Evolutionary conservation across 2,888 invertebrate genomes (phyloP), one percentile per base, ranked within the genome.

Genomic region (Syritta pipiens): DNA sequence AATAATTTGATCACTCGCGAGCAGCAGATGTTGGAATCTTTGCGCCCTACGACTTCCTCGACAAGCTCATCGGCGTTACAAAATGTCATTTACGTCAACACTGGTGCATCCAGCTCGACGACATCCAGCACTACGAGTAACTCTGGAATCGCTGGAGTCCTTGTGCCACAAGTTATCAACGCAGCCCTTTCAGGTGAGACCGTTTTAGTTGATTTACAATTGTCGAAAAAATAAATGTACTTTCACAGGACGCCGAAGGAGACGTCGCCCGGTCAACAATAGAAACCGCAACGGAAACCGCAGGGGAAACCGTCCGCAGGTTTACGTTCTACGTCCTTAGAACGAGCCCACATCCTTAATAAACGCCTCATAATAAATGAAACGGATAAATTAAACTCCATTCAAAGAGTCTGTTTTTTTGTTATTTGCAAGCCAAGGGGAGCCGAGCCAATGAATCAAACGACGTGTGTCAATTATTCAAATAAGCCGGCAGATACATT

Each of bases 401-500:
- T n/a, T n/a, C n/a, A n/a, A n/a, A n/a, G n/a, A n/a, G n/a, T n/a
- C n/a, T n/a, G n/a, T n/a, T n/a, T n/a, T n/a, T n/a, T n/a, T n/a
- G n/a, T n/a, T n/a, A n/a, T n/a, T n/a, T n/a, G n/a, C n/a, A n/a
- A n/a, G n/a, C n/a, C n/a, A n/a, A n/a, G n/a, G 49, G 49, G 10
- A 9, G 24, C 14, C n/a, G 46, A 2, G 51, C 22, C 35, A 26
- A 35, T 44, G 24, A 4, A 22, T 32, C 46, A 53, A 55, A 26
- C 35, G 55, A 55, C 12, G 46, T 22, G 63, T 49, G 48, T 53
- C 69, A 51, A 53, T 53, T 71, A 71, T 77, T 71, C 53, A 71
- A 77, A 77, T 71, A 40, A 60, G 48, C 60, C 10, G 32, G 55
- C 57, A 59, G 32, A 51, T 68, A 19, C 24, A 12, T 55, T 46